These are phyloP conservation scores for Homarus americanus DNA, from an alignment of 1,140 invertebrate species.

Conservation along the genomic window DNA sequence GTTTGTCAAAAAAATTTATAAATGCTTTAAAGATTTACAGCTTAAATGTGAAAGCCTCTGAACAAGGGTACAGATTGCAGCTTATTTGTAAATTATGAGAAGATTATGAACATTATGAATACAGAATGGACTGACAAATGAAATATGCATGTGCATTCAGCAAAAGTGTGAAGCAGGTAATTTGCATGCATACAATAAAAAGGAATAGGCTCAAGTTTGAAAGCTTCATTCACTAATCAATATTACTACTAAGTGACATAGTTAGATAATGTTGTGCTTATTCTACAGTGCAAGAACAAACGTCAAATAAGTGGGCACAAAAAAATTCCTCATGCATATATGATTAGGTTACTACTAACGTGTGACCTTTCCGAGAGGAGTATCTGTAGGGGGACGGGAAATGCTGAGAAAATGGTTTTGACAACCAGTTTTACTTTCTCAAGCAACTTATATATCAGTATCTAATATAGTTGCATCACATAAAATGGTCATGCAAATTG, in stretches of 20 bases:
- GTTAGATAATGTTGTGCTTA: neutral
- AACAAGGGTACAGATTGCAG: neutral
- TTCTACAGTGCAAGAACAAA: neutral
- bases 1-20: neutral
- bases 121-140: neutral
- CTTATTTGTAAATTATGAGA: neutral
- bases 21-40: neutral
- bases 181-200: neutral
- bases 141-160: neutral
- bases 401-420: constrained; percentile 50
- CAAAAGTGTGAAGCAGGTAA: neutral
- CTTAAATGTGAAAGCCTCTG: neutral
- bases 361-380: constrained; percentile 66
- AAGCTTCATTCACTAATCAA: neutral
- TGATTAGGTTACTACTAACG: constrained; percentile 66
- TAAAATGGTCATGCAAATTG: constrained; percentile 38
- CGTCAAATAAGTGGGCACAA: neutral
- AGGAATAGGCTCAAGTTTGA: neutral
- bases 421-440: neutral
- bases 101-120: neutral
- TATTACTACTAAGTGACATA: neutral
- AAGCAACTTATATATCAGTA: neutral
- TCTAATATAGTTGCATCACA: neutral
- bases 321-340: constrained; percentile 33
- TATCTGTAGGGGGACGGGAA: constrained; percentile 66